These are phyloP conservation scores for Pocillopora meandrina DNA, from an alignment of 92 coral and sea anemone species.

Conservation along the genomic window DNA sequence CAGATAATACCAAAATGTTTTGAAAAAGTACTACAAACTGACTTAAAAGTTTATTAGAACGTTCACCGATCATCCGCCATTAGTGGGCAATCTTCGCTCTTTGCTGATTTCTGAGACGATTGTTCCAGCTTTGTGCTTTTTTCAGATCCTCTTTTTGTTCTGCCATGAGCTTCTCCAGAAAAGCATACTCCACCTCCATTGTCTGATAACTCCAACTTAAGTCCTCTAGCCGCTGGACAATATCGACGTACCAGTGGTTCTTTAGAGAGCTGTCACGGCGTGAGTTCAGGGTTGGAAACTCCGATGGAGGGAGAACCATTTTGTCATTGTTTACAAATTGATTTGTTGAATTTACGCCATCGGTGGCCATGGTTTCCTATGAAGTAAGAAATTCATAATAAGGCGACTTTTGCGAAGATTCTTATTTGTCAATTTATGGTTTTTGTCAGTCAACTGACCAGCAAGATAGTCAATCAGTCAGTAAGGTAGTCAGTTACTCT, in stretches of 20 bases:
- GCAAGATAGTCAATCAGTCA: no score
- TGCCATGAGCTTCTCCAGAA: constrained; percentile 63
- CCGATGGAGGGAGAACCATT: background rate
- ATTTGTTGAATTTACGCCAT: background rate
- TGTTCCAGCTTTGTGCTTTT: constrained; percentile 49
- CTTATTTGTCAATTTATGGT: no score
- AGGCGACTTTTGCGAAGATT: background rate
- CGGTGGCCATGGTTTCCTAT: constrained; percentile 6
- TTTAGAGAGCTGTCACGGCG: constrained; percentile 28
- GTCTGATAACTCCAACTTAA: constrained; percentile 73
- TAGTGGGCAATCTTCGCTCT: background rate
- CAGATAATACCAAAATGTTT: no score
- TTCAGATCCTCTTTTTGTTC: constrained; percentile 63
- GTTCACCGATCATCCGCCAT: background rate
- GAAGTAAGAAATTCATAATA: background rate
- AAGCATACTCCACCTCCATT: constrained; percentile 65
- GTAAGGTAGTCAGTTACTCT: no score
- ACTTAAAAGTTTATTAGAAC: background rate
- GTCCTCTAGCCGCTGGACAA: constrained; percentile 75
- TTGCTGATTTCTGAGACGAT: constrained; percentile 26
- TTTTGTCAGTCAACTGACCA: no score
- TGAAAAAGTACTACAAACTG: no score
- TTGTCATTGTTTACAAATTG: background rate
- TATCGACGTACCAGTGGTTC: constrained; percentile 77
- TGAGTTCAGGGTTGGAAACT: background rate